phyloP scores from a whole-genome alignment of 2,888 invertebrate species.

The Agriotes lineatus region DNA sequence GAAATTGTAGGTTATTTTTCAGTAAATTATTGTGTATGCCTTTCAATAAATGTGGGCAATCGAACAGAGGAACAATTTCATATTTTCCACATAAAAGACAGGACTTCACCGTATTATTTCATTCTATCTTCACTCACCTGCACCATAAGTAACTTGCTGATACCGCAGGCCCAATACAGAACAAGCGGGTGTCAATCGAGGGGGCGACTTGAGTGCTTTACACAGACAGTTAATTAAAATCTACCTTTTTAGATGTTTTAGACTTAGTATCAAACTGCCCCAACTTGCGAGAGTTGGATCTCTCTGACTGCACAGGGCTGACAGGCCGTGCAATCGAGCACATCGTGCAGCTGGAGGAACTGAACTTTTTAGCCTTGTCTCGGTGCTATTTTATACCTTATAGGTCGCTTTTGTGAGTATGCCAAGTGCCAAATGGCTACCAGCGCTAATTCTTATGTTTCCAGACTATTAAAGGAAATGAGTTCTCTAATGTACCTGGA shows the following conservation, averaged over 20 bases:
- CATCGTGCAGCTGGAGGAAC: constrained; percentile 70
- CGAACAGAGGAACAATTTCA: no score
- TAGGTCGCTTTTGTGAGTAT: constrained; percentile 76
- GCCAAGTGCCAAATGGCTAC: background rate
- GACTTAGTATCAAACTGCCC: constrained; percentile 76
- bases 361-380: constrained; percentile 84
- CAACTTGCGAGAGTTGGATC: constrained; percentile 83
- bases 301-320: constrained; percentile 87
- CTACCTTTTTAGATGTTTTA: constrained; percentile 73
- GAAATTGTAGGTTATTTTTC: no score
- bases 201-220: background rate
- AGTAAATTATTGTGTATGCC: no score
- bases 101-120: no score
- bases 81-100: no score
- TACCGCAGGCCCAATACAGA: no score
- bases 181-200: no score
- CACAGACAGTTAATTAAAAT: no score
- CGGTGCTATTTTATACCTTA: constrained; percentile 85
- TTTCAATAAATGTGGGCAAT: no score
- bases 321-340: constrained; percentile 72
- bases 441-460: background rate
- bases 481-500: constrained; percentile 80
- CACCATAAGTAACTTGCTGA: no score
- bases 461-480: constrained; percentile 69
- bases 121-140: no score